Evolutionary conservation across 2,113 vertebrate species (phyloP).

Genomic region (Rhynchopsitta pachyrhyncha): DNA sequence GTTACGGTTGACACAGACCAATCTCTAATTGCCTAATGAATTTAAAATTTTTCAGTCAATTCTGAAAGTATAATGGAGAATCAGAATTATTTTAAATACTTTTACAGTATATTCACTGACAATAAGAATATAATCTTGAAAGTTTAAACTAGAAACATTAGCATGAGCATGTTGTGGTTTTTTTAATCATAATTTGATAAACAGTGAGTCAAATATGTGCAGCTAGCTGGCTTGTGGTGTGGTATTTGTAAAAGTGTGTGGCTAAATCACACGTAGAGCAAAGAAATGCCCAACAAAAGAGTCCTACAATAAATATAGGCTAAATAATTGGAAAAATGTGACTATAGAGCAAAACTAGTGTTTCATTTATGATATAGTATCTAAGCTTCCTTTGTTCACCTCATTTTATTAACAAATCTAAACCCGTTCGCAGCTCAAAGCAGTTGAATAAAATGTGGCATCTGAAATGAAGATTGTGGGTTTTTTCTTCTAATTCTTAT

Average conservation of each 20-base stretch:
- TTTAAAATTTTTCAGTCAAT: background rate
- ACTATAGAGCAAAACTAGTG: background rate
- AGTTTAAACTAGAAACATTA: background rate
- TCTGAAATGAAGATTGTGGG: background rate
- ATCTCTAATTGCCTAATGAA: conserved; percentile 2
- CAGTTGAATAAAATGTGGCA: background rate
- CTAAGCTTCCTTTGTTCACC: background rate
- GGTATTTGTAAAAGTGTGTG: background rate
- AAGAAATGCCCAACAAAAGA: background rate
- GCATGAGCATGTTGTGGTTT: background rate
- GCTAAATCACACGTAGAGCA: background rate
- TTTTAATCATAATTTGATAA: background rate
- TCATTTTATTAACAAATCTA: background rate
- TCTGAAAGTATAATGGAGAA: background rate
- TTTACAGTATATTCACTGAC: background rate
- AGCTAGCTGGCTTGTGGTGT: background rate
- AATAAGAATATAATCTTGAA: background rate
- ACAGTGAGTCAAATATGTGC: background rate
- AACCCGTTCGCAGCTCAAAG: background rate
- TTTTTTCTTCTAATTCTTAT: background rate
- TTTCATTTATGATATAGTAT: background rate
- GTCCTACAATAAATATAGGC: background rate
- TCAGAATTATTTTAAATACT: background rate
- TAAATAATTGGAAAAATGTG: background rate
- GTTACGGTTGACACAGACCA: background rate